Evolutionary conservation across 92 coral and sea anemone species (phyloP), one percentile per base, ranked within the genome.

Genomic region (Porites cylindrica): DNA sequence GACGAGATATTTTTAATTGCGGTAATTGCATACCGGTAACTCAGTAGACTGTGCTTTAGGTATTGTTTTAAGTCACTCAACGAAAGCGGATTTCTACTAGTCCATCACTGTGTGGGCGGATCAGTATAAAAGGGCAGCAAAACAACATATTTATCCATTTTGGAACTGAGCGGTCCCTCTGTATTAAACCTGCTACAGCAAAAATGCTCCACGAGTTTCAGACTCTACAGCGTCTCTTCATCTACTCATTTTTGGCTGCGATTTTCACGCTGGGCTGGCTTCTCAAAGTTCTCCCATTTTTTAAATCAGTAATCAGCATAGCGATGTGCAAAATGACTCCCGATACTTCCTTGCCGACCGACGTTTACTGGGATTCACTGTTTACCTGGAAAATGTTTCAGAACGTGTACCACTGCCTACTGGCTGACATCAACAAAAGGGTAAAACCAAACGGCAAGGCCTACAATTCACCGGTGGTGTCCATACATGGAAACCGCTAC

Each of bases 361-460:
- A 94, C 6, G 74, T 85, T 50, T 96, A 96, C 86, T 83, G 87
- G 98, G 91, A 93, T 58, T 88, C 95, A 7, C 90, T 96, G 43
- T 96, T 96, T 82, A 74, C 93, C 87, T 79, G 91, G 91, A 79
- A 92, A 76, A 91, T 96, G 95, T 91, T 96, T 14, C 89, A 91
- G 72, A 88, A 95, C 53, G 93, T 95, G 23, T 93, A 93, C 91
- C 93, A 91, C 52, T 83, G 77, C 89, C 75, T 88, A 20, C 93
- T 88, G 20, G 70, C 92, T 83, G 96, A 92, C 81, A 69, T 92
- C 72, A 83, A 93, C 87, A 92, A 93, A 77, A 76, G 75, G 47
- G 93, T 92, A 16, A 81, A 90, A 32, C 78, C 85, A 23, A 53
- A 80, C 38, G 89, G 90, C 83, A 83, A 71, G 18, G 98, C 96